Base-by-base conservation (phyloP, 2,888 invertebrate genomes). In the Apomyelois bistriatella region DNA sequence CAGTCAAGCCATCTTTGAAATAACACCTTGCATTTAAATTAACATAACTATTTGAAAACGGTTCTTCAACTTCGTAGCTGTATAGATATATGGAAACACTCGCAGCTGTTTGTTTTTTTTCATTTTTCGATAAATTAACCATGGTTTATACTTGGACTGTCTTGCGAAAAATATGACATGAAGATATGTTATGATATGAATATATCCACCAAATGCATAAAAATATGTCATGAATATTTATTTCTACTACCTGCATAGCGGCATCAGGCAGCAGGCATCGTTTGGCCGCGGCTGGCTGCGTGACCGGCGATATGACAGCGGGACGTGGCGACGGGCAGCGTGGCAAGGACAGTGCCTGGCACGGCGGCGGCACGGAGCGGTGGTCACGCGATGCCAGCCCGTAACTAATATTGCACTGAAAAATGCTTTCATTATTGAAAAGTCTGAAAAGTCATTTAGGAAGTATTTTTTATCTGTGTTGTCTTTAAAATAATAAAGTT, bases 261-360 rank as follows among this genome's bases (percentile, higher is more conserved):
- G 42, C 48, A 42, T 42, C 58, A 48, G n/a, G n/a, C n/a, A n/a
- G n/a, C 22, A 22, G 22, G 2, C 22, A 3, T 3, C 22, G 22
- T 22, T 22, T 30, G 61, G 57, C 59, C 61, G 60, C 53, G 47
- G 40, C 32, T 9, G 32, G 62, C 84, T 70, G 81, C 87, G 88
- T 87, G 87, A 84, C 81, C 74, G 70, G 75, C 67, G 74, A 86
- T 82, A 82, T 81, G 87, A 82, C 84, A 80, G 78, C 75, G 71
- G 66, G 48, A 17, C 68, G 72, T 70, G 37, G 13, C 37, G 37
- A 38, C 40, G 40, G 40, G 40, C 72, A 70, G 64, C 66, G 59
- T 67, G 75, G 73, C 72, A 72, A 72, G n/a, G 74, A 64, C 65
- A 71, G 66, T 67, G 76, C 80, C 46, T 32, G 36, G 43, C 52